These are phyloP conservation scores for Scaptodrosophila lebanonensis DNA, from an alignment of 1,140 invertebrate genomes.

Conservation along the genomic window DNA sequence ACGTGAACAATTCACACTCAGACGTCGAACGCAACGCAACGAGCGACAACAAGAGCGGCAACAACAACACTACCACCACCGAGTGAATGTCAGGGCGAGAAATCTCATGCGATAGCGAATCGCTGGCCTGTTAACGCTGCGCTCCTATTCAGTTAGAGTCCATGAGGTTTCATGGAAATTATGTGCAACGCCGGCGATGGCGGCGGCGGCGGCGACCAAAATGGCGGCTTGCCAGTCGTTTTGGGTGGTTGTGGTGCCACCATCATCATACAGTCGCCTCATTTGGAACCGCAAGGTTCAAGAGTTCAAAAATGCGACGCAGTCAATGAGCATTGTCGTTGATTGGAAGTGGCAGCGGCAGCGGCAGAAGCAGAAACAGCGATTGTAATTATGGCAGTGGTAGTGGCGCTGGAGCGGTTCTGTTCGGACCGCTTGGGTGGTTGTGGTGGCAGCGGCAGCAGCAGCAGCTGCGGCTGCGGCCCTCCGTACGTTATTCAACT, in stretches of 20 bases:
- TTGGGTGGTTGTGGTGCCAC: slow-evolving; percentile 6
- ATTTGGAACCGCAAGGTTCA: too few species aligned
- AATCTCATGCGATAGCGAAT: slow-evolving; percentile 33
- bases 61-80: slow-evolving; percentile 14
- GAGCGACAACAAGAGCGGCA: too few species aligned
- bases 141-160: slow-evolving; percentile 72
- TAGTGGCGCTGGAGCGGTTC: neutral
- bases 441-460: too few species aligned
- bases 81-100: slow-evolving; percentile 51
- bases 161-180: slow-evolving; percentile 74
- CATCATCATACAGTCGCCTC: too few species aligned
- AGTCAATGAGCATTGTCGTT: neutral
- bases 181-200: slow-evolving; percentile 43
- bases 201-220: slow-evolving; percentile 18
- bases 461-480: too few species aligned
- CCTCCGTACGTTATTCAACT: slow-evolving; percentile 13
- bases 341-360: neutral
- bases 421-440: slow-evolving; percentile 19
- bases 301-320: slow-evolving; percentile 32
- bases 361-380: too few species aligned
- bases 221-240: slow-evolving; percentile 20
- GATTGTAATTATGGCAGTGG: too few species aligned
- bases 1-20: slow-evolving; percentile 52
- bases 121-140: slow-evolving; percentile 20
- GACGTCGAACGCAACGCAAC: slow-evolving; percentile 47